phyloP scores from a whole-genome alignment of 1,140 invertebrate species.

The Lasioglossum baleicum region DNA sequence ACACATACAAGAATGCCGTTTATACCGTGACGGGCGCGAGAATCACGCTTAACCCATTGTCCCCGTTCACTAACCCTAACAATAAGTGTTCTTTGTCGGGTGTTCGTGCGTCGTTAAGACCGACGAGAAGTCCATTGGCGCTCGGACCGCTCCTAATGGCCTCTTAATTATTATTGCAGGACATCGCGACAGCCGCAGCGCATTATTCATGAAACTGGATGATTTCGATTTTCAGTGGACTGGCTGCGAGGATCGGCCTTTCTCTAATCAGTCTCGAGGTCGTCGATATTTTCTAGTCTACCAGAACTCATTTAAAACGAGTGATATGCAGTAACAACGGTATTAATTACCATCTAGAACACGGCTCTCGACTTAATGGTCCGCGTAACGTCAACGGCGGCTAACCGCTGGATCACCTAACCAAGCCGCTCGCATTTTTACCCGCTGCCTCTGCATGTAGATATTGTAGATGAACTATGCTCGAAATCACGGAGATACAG shows the following conservation, averaged over 20 bases:
- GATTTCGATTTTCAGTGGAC: conserved; percentile 43
- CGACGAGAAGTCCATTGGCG: conserved; percentile 20
- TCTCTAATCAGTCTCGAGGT: conserved; percentile 31
- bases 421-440: conserved; percentile 31
- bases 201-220: conserved; percentile 21
- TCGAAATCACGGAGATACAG: background rate
- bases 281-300: conserved; percentile 26
- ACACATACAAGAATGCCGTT: conserved; percentile 19
- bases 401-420: conserved; percentile 38
- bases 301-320: background rate
- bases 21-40: conserved; percentile 19
- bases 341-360: too few relatives aligned
- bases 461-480: conserved; percentile 16
- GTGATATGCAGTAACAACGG: too few relatives aligned
- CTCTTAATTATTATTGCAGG: conserved; percentile 43
- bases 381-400: conserved; percentile 23
- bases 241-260: conserved; percentile 8
- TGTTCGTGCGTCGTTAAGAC: conserved; percentile 47
- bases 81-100: conserved; percentile 49
- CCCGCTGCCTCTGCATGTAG: conserved; percentile 14
- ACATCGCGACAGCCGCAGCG: background rate
- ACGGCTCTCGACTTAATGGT: conserved; percentile 15
- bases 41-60: conserved; percentile 51
- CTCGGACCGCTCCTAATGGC: background rate
- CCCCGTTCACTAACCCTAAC: conserved; percentile 56